Percentiles rank a stretch among this genome's conserved stretches.
Evolutionary conservation across 2,888 invertebrate genomes (phyloP).

Genomic region (Drosophila longiperda): DNA sequence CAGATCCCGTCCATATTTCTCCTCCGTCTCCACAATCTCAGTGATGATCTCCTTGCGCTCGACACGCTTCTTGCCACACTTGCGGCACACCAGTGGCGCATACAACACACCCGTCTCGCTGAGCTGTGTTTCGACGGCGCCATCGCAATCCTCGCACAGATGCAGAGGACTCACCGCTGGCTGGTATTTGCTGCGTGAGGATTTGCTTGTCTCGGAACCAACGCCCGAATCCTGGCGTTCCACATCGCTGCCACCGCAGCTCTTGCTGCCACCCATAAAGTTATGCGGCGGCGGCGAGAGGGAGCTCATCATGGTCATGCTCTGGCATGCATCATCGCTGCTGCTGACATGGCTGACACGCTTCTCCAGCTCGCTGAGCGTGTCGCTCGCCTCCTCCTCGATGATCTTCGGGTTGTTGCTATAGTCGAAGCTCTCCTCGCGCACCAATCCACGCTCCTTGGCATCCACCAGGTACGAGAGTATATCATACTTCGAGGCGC

Average conservation of each 20-base stretch:
- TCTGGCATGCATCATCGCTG: conserved; percentile 89
- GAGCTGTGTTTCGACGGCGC: conserved; percentile 90
- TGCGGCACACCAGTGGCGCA: conserved; percentile 93
- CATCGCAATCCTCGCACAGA: conserved; percentile 94
- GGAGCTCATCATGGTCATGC: conserved; percentile 86
- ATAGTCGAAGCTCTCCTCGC: conserved; percentile 89
- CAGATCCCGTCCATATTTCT: conserved; percentile 96
- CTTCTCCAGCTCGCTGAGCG: conserved; percentile 86
- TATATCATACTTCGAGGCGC: conserved; percentile 95
- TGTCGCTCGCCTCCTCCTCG: conserved; percentile 87
- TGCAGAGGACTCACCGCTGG: conserved; percentile 86
- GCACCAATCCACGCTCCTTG: conserved; percentile 90
- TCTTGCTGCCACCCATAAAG: conserved; percentile 67
- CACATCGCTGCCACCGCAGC: conserved; percentile 87
- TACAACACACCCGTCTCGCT: conserved; percentile 90
- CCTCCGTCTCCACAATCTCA: conserved; percentile 98
- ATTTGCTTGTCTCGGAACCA: conserved; percentile 95
- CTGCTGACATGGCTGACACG: conserved; percentile 86
- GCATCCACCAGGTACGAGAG: conserved; percentile 95
- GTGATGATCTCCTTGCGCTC: conserved; percentile 97
- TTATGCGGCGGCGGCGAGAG: conserved; percentile 83
- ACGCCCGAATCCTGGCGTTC: conserved; percentile 97
- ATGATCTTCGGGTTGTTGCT: conserved; percentile 86
- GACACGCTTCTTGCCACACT: conserved; percentile 94
- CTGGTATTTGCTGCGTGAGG: conserved; percentile 91